Base-by-base conservation (phyloP, 2,797 vertebrate species). In the Pangasius larnaudii region DNA sequence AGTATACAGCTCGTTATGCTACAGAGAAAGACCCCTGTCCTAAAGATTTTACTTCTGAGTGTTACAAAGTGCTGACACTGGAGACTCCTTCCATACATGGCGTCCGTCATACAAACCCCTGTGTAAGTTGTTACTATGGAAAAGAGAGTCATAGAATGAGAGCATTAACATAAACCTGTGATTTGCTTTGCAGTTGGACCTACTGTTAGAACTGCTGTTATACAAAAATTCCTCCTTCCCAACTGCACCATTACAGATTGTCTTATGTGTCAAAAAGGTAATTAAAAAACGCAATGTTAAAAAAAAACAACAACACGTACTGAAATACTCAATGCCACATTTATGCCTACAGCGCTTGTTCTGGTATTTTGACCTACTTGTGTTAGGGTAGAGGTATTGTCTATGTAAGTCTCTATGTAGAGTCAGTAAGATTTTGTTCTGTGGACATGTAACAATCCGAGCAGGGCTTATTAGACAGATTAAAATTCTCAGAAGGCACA, bases 381-480 rank as follows among this genome's bases (percentile, higher is more conserved):
- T 42, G 39, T 46, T 42, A 11, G 19, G 14, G 39, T 3, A 46
- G 24, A 49, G 14, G 24, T 51, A 9, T 53, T 49, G 13, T 79
- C n/a, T 53, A 22, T n/a, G 13, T 16, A n/a, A 16, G 7, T 77
- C 27, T 77, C 46, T n/a, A 14, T 33, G 14, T 71, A 71, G 63
- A 79, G 46, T 79, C 18, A 65, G 30, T 67, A 71, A n/a, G 30
- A 80, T 51, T 65, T 75, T 46, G 69, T 14, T 49, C 71, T 14
- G 22, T 72, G 4, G 49, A 6, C 33, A n/a, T 69, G 82, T n/a
- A 51, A 30, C 58, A 49, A 4, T 11, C 36, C 9, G 16, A 83
- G 85, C 30, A 69, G 85, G 56, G 63, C 58, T 88, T 88, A 90
- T 85, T 81, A 49, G 65, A 85, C 63, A 46, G 85, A 82, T 87